Evolutionary conservation across 1,140 invertebrate species (phyloP), one percentile per base, ranked within the genome.

Genomic region (Wiebesia pumilae): DNA sequence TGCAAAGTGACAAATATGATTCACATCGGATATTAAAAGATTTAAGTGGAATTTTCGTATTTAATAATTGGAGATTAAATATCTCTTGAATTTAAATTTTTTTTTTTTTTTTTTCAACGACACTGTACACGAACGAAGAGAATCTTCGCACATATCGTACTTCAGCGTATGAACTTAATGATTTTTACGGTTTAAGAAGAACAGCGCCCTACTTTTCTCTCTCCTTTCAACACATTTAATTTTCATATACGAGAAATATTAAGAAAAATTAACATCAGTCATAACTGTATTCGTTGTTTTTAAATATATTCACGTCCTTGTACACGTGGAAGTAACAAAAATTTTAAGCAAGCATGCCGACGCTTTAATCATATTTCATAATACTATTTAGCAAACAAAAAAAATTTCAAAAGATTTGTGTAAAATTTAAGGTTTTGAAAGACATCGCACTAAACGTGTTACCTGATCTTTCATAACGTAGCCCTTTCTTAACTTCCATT

Each of bases 401-500:
- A 54, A 81, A 33, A 14, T 27, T 58, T 33, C 16, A 12, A 65
- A 65, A 38, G 58, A 65, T 67, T 81, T 43, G 35, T 65, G 35
- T 65, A 40, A 81, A 43, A 80, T 67, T 35, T 58, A 21, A 62
- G 24, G 54, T 80, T 65, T 24, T n/a, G 54, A 81, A 58, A 81
- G 16, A 1, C 58, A 80, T 47, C 38, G n/a, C 16, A 40, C 14
- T 9, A 73, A 40, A 73, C 69, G 9, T 40, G 69, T 40, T 73
- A 73, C 69, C 69, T 40, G 69, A 78, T 78, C 47, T 78, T 51
- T 16, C 40, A n/a, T 3, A n/a, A n/a, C 27, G 0, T 33, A 84
- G 83, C 83, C 75, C 84, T 85, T 85, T 80, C 47, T 73, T 54
- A 38, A 27, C 10, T 67, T 54, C 77, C 19, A 67, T 30, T 0